Evolutionary conservation across 1,140 invertebrate species (phyloP), one percentile per base, ranked within the genome.

Genomic region (Papilio xuthus): DNA sequence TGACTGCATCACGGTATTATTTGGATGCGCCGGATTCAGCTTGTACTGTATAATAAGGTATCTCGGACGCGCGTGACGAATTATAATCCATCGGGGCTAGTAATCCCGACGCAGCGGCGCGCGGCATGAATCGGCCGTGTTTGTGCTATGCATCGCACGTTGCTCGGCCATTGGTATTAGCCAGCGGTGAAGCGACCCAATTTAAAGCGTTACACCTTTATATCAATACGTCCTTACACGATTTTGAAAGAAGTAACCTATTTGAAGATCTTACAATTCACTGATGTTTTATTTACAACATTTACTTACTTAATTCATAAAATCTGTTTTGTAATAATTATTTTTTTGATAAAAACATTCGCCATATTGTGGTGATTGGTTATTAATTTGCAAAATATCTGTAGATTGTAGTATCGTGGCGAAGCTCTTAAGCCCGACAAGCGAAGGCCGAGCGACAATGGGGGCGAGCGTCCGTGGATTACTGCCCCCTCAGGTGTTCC

Each of bases 361-460:
- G 78, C 73, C 78, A 71, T 81, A 83, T 85, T 82, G 83, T 75
- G 78, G 77, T 80, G 82, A 90, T 87, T 82, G 87, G 88, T 88
- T 89, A 91, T 91, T 89, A 90, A 90, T 90, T 91, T 89, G 79
- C 82, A 80, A 89, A 89, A 84, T 88, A 84, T 87, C 83, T 79
- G 83, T 81, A 82, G 80, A 83, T 79, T 83, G 78, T 78, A 83
- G 81, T 83, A 79, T 79, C 82, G 82, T 71, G 71, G 75, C 77
- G 84, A 84, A 89, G 85, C 85, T 85, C 88, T 86, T 89, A 88
- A 90, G 87, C 87, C 82, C 79, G 88, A 79, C 77, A 79, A 85
- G 81, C 85, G 84, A 71, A 80, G 82, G 75, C 81, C 80, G 82
- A 80, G 79, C 82, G 86, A 91, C 88, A 92, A 90, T 91, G 84